Percentiles rank a stretch among this genome's conserved stretches.
phyloP scores from a whole-genome alignment of 2,797 vertebrate species.

The Onychomys arenicola region DNA sequence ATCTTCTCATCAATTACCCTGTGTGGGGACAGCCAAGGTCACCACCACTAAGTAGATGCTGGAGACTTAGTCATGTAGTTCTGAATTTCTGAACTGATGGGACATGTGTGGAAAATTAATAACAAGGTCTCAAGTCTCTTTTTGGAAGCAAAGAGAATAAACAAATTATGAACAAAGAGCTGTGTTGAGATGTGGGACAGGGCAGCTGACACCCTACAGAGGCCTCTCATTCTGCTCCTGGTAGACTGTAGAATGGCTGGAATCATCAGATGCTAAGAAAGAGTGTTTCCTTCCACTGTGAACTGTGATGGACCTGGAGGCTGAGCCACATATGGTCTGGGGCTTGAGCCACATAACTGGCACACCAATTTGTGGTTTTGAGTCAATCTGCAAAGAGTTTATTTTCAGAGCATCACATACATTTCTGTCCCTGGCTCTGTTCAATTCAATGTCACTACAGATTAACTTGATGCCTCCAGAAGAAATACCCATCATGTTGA shows the following conservation, averaged over 20 bases:
- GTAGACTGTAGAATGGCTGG: neutral
- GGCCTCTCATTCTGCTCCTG: neutral
- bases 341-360: neutral
- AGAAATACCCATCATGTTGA: neutral
- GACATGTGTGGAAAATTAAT: constrained; percentile 10
- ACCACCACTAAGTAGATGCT: neutral
- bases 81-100: neutral
- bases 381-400: neutral
- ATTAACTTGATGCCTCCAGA: neutral
- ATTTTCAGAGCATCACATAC: neutral
- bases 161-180: neutral
- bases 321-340: neutral
- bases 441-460: neutral
- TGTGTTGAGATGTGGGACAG: neutral
- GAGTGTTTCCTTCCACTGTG: neutral
- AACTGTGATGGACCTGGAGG: neutral
- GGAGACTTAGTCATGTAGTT: neutral
- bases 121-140: constrained; percentile 15
- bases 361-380: neutral
- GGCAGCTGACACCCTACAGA: neutral
- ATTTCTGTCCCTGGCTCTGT: constrained; percentile 1
- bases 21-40: neutral
- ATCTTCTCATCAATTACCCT: neutral
- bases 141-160: constrained; percentile 35
- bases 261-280: neutral